A percentile compares a stretch with the other conserved stretches of the same genome.
phyloP scores from a whole-genome alignment of 2,888 invertebrate species.

The Microctonus aethiopoides region DNA sequence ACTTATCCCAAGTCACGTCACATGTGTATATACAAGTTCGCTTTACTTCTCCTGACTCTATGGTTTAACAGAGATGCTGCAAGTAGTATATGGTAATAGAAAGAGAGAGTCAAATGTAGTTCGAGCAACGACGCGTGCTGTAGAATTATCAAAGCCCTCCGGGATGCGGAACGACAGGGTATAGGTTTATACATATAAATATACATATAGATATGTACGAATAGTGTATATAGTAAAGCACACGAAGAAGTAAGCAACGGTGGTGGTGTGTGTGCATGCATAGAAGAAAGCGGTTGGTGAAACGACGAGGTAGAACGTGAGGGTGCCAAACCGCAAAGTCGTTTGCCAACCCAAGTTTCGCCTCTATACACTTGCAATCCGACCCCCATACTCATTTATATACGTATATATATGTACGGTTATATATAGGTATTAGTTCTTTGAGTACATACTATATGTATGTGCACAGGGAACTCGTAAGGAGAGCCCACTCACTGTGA shows the following conservation, averaged over 20 bases:
- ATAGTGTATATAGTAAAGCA: no score
- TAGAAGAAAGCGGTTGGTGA: conserved; percentile 7
- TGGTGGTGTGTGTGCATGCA: neutral
- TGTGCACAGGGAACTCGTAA: conserved; percentile 2
- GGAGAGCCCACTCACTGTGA: conserved; percentile 11
- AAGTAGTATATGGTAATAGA: neutral
- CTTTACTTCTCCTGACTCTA: conserved; percentile 7
- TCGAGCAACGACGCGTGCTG: conserved; percentile 32
- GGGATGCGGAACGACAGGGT: conserved; percentile 10
- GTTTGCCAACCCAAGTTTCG: conserved; percentile 33
- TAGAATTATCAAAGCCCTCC: conserved; percentile 32
- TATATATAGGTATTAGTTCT: conserved; percentile 19
- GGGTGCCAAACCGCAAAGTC: conserved; percentile 36
- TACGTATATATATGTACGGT: neutral
- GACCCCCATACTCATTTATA: neutral
- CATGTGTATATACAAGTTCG: conserved; percentile 9
- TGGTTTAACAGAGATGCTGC: neutral
- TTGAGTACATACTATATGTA: conserved; percentile 4
- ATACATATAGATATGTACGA: no score
- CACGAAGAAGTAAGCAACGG: neutral
- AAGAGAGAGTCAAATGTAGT: conserved; percentile 1
- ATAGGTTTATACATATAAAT: no score
- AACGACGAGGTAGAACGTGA: conserved; percentile 8
- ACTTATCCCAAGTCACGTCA: conserved; percentile 24
- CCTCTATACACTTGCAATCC: conserved; percentile 11